Evolutionary conservation across 2,888 invertebrate species (phyloP).

Genomic region (Phalera bucephala): DNA sequence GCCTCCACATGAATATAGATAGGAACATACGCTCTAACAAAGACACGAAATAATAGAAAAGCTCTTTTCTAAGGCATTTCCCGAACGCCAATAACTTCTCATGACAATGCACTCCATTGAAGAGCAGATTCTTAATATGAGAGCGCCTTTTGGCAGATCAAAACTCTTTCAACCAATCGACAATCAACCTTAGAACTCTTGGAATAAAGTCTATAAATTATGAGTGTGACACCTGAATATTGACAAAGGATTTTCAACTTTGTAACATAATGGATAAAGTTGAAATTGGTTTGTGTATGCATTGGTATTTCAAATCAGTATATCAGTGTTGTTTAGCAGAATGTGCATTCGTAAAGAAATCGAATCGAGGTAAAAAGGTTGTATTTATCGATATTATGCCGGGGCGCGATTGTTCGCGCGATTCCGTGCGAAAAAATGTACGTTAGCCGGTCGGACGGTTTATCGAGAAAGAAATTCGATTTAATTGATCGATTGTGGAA

Average conservation of each 20-base stretch:
- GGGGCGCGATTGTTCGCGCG: constrained; percentile 57
- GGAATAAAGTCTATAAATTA: constrained; percentile 18
- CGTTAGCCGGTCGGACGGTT: constrained; percentile 18
- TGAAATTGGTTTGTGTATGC: constrained; percentile 24
- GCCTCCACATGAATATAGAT: constrained; percentile 22
- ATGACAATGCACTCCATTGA: constrained; percentile 61
- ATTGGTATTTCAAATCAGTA: constrained; percentile 43
- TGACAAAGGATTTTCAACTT: constrained; percentile 10
- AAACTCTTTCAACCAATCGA: constrained; percentile 24
- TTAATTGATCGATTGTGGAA: constrained; percentile 62
- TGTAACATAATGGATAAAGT: constrained; percentile 2
- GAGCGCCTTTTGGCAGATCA: constrained; percentile 50
- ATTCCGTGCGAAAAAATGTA: constrained; percentile 57
- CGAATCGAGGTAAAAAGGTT: constrained; percentile 49
- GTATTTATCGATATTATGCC: constrained; percentile 62
- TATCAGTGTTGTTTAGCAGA: constrained; percentile 59
- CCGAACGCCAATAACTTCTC: constrained; percentile 35
- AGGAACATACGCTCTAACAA: constrained; percentile 24
- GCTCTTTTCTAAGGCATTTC: constrained; percentile 56
- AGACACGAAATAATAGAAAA: constrained; percentile 30
- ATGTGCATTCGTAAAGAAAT: constrained; percentile 76
- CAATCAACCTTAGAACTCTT: constrained; percentile 26
- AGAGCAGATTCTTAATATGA: constrained; percentile 66
- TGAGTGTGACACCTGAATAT: background rate
- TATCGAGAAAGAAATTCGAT: constrained; percentile 39